These are phyloP conservation scores for Gobiocypris rarus DNA, from an alignment of 2,113 vertebrate genomes.

Conservation along the genomic window DNA sequence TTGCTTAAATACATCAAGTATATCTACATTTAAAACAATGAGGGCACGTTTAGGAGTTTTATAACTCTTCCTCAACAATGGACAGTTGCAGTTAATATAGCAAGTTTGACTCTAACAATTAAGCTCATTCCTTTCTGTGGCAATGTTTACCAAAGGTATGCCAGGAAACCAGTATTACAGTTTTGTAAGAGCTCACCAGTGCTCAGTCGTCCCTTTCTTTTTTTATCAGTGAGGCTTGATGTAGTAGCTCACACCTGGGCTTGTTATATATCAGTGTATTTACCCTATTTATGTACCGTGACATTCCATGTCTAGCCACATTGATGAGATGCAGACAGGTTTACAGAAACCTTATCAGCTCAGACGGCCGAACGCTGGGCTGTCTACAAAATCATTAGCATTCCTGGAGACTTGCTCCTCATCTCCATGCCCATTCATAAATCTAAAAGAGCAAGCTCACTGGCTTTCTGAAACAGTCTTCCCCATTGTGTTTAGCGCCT, in stretches of 20 bases:
- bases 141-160: neutral
- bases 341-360: conserved; percentile 46
- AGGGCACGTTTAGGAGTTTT: neutral
- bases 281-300: too few relatives aligned
- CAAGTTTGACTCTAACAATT: neutral
- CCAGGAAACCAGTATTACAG: neutral
- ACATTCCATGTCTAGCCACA: neutral
- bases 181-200: neutral
- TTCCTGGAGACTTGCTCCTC: conserved; percentile 59
- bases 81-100: neutral
- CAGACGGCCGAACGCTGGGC: conserved; percentile 54
- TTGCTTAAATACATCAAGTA: neutral
- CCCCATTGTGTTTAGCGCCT: conserved; percentile 64
- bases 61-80: neutral
- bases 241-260: neutral
- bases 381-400: conserved; percentile 67
- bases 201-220: neutral
- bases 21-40: neutral
- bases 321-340: neutral
- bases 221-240: neutral
- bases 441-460: conserved; percentile 62
- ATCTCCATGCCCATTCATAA: conserved; percentile 53
- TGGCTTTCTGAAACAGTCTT: conserved; percentile 65
- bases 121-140: neutral
- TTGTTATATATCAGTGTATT: neutral